These are phyloP conservation scores for Cyanoderma ruficeps DNA, from an alignment of 2,113 vertebrate genomes.

Conservation along the genomic window DNA sequence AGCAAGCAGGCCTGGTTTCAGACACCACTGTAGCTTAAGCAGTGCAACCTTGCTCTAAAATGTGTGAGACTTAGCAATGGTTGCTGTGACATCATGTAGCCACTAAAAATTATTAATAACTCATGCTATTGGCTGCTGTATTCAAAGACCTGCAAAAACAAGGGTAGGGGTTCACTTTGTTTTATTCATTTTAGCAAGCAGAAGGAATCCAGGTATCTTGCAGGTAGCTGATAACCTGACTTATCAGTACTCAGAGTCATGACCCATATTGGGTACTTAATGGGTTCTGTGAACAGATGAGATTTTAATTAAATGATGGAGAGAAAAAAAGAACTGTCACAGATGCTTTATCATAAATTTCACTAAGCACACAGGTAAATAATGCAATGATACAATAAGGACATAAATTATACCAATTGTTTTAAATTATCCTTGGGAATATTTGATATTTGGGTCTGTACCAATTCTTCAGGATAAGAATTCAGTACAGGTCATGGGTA, in stretches of 20 bases:
- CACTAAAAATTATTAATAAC: neutral
- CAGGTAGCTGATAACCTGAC: neutral
- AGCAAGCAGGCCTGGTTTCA: neutral
- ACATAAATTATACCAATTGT: neutral
- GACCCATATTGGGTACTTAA: neutral
- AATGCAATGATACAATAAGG: neutral
- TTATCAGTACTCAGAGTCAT: neutral
- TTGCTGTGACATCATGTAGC: neutral
- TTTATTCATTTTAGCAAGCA: neutral
- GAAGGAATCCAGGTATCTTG: neutral
- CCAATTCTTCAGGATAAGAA: neutral
- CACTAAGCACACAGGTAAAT: neutral
- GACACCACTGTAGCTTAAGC: neutral
- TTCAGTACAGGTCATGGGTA: neutral
- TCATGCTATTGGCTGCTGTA: neutral
- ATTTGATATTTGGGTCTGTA: neutral
- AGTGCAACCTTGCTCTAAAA: neutral
- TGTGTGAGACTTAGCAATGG: neutral
- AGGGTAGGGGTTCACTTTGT: neutral
- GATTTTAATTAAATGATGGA: neutral
- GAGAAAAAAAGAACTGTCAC: neutral
- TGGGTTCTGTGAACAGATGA: neutral
- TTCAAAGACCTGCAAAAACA: neutral
- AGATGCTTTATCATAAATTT: neutral
- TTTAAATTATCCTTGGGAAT: neutral